Percentiles rank a stretch among this genome's conserved stretches.
These are phyloP conservation scores for Phrixothrix hirtus DNA, from an alignment of 2,888 invertebrate species.

Conservation along the genomic window DNA sequence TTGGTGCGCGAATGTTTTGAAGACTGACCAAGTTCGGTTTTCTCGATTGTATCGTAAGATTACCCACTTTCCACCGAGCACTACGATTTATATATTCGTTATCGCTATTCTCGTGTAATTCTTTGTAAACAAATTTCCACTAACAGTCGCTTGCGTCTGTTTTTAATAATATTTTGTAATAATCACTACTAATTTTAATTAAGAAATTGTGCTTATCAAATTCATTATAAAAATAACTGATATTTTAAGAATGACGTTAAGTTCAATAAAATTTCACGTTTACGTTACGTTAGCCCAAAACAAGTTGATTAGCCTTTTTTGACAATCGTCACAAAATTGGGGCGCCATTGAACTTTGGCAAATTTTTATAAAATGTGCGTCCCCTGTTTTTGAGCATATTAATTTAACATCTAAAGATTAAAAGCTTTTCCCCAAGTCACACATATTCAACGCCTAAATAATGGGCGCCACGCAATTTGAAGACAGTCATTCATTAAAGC, in stretches of 20 bases:
- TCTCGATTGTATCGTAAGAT: constrained; percentile 15
- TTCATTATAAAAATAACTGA: neutral
- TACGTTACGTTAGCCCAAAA: no score
- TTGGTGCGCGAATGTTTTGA: constrained; percentile 21
- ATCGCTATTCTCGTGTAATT: constrained; percentile 4
- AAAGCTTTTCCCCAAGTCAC: no score
- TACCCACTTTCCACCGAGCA: constrained; percentile 27
- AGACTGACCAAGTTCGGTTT: constrained; percentile 21
- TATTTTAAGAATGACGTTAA: neutral
- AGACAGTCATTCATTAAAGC: no score
- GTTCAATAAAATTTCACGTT: neutral
- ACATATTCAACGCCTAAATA: no score
- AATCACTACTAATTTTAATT: neutral
- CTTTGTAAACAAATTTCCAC: neutral
- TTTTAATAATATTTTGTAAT: neutral
- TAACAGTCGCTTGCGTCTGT: neutral
- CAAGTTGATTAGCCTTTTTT: no score
- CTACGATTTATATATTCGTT: constrained; percentile 15
- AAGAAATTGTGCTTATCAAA: neutral
- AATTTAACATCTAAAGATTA: no score
- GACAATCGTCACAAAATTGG: no score
- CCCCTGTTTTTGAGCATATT: no score
- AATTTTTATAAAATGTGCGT: no score
- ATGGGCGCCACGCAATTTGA: no score
- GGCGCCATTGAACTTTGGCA: no score